Base-by-base conservation (phyloP, 2,888 invertebrate species). In the Synergus umbraculus region DNA sequence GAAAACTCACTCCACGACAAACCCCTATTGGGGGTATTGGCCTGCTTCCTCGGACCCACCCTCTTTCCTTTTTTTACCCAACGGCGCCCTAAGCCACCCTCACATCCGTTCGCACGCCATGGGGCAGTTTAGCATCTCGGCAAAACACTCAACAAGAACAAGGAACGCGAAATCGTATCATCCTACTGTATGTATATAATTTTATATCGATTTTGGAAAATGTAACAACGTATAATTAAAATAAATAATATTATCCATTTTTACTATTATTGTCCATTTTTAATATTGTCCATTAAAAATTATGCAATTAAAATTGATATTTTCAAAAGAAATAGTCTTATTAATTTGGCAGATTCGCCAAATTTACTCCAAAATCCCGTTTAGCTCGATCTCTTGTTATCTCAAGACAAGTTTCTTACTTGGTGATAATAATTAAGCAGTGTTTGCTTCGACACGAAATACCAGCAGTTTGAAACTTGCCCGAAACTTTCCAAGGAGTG, bases 61-160 rank as follows among this genome's bases (percentile, higher is more conserved):
- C 84, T 83, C 83, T 76, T 79, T 80, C 79, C 81, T 81, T 85
- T 84, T 83, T 84, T 82, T 82, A 81, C 76, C 81, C 76, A 64
- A 73, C 81, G 80, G 80, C 82, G 81, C 88, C 86, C 85, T 86
- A 84, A 84, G 84, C 86, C 89, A 87, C 89, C 90, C 89, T 89
- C 86, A 87, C 88, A 88, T 89, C 89, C 88, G 89, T 88, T 89
- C 83, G 88, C 88, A 89, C 88, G 88, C 89, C 86, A 90, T 89
- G 88, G 90, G 89, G 90, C 90, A 90, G 89, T 90, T 90, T 90
- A 89, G 90, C 89, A 89, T 91, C 89, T 89, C 87, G 78, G 86
- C 79, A 79, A 77, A 82, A 73, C 37, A 54, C 73, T 73, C 73
- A 15, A 80, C 77, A 81, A 82, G 65, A 79, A 82, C 79, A 76